A percentile compares a stretch with the other conserved stretches of the same genome.
These are phyloP conservation scores for Eidolon dupreanum DNA, from an alignment of 2,797 vertebrate genomes.

Conservation along the genomic window DNA sequence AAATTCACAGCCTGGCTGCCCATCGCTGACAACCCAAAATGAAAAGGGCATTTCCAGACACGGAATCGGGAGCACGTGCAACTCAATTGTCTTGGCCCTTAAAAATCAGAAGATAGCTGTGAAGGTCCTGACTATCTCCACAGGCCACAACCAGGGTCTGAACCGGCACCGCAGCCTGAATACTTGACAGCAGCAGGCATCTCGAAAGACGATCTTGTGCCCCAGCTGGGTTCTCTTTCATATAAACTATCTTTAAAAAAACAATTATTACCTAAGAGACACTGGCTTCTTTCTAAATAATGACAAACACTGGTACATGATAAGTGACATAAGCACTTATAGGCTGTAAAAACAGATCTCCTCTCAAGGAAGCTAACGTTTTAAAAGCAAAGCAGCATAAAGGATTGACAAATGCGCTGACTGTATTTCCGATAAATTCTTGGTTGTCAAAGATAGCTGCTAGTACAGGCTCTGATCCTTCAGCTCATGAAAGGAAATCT, in stretches of 20 bases:
- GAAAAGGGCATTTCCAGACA: neutral
- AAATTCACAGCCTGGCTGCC: neutral
- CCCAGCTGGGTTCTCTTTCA: neutral
- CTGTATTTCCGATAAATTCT: neutral
- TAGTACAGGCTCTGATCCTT: neutral
- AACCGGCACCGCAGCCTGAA: neutral
- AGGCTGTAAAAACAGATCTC: neutral
- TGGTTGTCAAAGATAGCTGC: neutral
- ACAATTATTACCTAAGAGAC: neutral
- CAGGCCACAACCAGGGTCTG: neutral
- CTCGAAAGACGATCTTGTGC: neutral
- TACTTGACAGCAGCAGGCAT: neutral
- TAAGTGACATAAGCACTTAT: neutral
- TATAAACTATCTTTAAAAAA: conserved; percentile 33
- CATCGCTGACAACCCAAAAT: neutral
- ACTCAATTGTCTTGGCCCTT: conserved; percentile 1
- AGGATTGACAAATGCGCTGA: neutral
- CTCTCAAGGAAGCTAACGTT: conserved; percentile 18
- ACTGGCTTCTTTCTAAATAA: neutral
- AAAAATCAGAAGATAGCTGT: neutral
- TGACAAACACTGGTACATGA: neutral
- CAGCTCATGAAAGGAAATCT: neutral
- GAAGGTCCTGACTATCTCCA: neutral
- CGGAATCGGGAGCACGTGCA: neutral
- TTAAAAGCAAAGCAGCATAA: conserved; percentile 16